Percentiles rank a stretch among this genome's conserved stretches.
Evolutionary conservation across 2,888 invertebrate genomes (phyloP).

Genomic region (Linnaemya vulpina): DNA sequence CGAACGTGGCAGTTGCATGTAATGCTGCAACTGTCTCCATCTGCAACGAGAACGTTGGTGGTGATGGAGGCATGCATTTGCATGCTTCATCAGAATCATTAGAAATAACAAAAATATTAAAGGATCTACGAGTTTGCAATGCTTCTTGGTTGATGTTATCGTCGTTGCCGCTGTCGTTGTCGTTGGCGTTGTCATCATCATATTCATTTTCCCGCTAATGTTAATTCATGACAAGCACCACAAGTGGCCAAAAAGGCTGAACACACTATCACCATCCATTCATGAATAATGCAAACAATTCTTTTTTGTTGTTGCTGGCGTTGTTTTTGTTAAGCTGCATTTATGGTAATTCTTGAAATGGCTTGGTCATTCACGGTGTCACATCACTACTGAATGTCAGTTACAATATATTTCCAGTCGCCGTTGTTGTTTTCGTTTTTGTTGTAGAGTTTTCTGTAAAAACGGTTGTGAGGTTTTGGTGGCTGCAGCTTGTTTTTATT

Average conservation of each 20-base stretch:
- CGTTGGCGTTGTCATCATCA: slow-evolving; percentile 32
- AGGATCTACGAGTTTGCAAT: slow-evolving; percentile 54
- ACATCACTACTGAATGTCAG: slow-evolving; percentile 56
- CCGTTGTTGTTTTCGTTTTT: too few relatives aligned
- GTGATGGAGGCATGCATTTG: slow-evolving; percentile 47
- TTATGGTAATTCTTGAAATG: slow-evolving; percentile 67
- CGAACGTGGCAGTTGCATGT: slow-evolving; percentile 27
- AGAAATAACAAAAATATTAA: slow-evolving; percentile 43
- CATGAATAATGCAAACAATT: slow-evolving; percentile 70
- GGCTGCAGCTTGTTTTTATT: slow-evolving; percentile 33
- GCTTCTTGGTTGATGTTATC: slow-evolving; percentile 26
- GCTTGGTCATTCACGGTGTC: slow-evolving; percentile 67
- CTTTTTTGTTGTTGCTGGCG: slow-evolving; percentile 32
- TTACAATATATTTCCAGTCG: slow-evolving; percentile 25
- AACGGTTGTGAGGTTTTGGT: slow-evolving; percentile 42
- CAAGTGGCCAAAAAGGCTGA: slow-evolving; percentile 67
- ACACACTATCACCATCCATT: slow-evolving; percentile 58
- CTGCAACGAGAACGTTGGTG: slow-evolving; percentile 26
- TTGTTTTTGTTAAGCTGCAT: slow-evolving; percentile 54
- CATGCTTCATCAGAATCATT: slow-evolving; percentile 59
- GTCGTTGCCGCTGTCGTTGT: background rate
- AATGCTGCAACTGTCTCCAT: slow-evolving; percentile 43
- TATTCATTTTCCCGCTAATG: slow-evolving; percentile 62
- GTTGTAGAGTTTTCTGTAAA: background rate
- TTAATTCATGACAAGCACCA: slow-evolving; percentile 67